phyloP scores from a whole-genome alignment of 2,797 vertebrate species.

The Arctocebus calabarensis region DNA sequence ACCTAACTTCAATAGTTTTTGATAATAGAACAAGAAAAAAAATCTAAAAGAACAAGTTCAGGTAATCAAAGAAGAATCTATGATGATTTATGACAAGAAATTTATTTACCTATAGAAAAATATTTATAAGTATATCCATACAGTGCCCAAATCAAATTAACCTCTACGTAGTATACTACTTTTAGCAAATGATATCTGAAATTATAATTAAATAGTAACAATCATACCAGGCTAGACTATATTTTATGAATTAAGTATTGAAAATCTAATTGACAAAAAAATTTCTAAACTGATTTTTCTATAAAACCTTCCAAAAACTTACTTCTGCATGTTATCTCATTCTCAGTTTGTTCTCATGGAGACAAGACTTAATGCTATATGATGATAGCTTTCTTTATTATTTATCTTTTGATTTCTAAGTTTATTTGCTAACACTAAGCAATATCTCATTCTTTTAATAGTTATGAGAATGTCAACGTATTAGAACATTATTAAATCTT shows the following conservation, averaged over 20 bases:
- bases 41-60: constrained; percentile 1
- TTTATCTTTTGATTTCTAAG: background rate
- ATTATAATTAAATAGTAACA: constrained; percentile 48
- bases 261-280: constrained; percentile 36
- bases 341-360: background rate
- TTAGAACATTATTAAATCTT: constrained; percentile 21
- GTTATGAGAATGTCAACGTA: background rate
- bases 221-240: background rate
- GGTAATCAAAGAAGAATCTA: constrained; percentile 22
- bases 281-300: background rate
- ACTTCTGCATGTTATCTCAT: constrained; percentile 29
- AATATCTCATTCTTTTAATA: constrained; percentile 23
- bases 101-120: constrained; percentile 48
- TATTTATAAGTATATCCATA: background rate
- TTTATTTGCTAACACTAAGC: constrained; percentile 5
- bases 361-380: background rate
- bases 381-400: background rate
- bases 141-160: constrained; percentile 49
- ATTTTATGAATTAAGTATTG: constrained; percentile 38
- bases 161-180: background rate
- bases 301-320: constrained; percentile 22
- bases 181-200: constrained; percentile 41
- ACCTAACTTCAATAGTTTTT: constrained; percentile 2
- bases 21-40: constrained; percentile 8
- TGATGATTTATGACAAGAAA: constrained; percentile 34